These are phyloP conservation scores for Podargus strigoides DNA, from an alignment of 2,797 vertebrate species.

Conservation along the genomic window DNA sequence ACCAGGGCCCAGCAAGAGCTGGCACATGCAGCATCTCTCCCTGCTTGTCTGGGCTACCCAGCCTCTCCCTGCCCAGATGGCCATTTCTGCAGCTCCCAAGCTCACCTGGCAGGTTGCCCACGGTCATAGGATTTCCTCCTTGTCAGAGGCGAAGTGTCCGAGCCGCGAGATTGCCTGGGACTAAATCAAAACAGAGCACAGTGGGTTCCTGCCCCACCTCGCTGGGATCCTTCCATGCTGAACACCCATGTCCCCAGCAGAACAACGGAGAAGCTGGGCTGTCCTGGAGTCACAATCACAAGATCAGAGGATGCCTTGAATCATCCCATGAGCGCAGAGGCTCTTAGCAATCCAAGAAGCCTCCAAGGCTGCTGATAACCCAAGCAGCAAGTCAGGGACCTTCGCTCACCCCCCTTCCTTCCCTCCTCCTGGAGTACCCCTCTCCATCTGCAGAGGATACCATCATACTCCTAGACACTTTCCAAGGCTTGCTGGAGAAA, in stretches of 20 bases:
- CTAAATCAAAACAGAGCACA: slow-evolving; percentile 62
- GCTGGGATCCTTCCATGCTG: neutral
- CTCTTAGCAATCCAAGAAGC: neutral
- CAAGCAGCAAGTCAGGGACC: neutral
- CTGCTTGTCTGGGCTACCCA: neutral
- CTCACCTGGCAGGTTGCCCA: slow-evolving; percentile 85
- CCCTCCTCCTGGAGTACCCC: neutral
- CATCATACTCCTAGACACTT: neutral
- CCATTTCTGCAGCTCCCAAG: neutral
- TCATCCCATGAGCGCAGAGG: fast-evolving
- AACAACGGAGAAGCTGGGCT: neutral
- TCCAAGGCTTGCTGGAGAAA: neutral
- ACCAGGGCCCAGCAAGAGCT: neutral
- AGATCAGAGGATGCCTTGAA: neutral
- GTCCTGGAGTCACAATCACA: neutral
- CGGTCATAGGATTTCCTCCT: slow-evolving; percentile 94
- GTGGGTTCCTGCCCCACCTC: neutral
- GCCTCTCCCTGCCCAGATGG: neutral
- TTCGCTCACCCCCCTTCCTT: fast-evolving
- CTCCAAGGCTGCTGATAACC: neutral
- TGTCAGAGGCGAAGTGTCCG: slow-evolving; percentile 89
- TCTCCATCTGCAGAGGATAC: neutral
- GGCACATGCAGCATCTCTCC: neutral
- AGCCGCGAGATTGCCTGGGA: slow-evolving; percentile 90
- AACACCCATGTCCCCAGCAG: neutral